phyloP scores from a whole-genome alignment of 1,140 invertebrate species.

The Fopius arisanus region DNA sequence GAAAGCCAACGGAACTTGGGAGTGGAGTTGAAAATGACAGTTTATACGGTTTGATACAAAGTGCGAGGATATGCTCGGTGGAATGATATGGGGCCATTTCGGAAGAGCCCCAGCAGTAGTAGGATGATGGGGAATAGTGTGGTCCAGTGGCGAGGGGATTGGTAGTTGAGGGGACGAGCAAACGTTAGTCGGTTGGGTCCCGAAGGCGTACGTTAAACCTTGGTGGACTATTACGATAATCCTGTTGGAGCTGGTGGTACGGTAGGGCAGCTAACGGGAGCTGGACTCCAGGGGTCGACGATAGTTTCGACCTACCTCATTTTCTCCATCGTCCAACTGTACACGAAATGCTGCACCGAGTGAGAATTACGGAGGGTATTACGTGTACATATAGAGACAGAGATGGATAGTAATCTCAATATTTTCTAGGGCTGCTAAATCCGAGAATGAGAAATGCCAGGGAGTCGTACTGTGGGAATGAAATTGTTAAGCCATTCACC shows the following conservation, averaged over 20 bases:
- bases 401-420: constrained; percentile 29
- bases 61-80: neutral
- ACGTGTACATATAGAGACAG: neutral
- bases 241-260: constrained; percentile 45
- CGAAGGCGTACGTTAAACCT: constrained; percentile 42
- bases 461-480: neutral
- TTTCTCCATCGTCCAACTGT: neutral
- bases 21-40: neutral
- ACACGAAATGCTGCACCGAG: neutral
- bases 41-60: neutral
- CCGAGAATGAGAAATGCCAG: neutral
- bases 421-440: constrained; percentile 18
- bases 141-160: neutral
- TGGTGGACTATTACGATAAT: constrained; percentile 52
- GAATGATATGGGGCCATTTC: neutral
- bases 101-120: neutral
- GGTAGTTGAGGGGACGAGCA: constrained; percentile 5
- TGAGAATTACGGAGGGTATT: neutral
- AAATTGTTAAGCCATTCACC: neutral
- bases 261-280: constrained; percentile 24
- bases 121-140: neutral
- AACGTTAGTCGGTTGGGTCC: constrained; percentile 23
- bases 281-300: constrained; percentile 26
- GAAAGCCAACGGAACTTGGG: neutral
- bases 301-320: constrained; percentile 1